These are phyloP conservation scores for Volucella bombylans DNA, from an alignment of 2,888 invertebrate species.

Conservation along the genomic window DNA sequence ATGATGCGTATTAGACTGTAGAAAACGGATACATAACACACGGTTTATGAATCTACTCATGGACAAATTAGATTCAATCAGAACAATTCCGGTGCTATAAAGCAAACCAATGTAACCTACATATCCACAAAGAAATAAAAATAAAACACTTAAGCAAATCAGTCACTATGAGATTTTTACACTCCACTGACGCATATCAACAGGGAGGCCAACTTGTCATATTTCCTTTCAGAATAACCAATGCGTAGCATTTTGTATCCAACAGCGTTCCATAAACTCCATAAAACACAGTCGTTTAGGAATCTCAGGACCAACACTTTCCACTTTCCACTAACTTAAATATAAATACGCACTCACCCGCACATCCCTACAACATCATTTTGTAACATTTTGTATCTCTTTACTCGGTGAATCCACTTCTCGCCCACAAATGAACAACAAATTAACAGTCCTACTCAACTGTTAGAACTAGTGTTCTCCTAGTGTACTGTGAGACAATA, in stretches of 20 bases:
- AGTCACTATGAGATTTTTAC: no score
- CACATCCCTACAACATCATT: background rate
- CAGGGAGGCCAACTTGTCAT: background rate
- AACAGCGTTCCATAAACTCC: conserved; percentile 8
- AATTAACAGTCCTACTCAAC: conserved; percentile 51
- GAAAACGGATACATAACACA: no score
- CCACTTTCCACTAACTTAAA: conserved; percentile 4
- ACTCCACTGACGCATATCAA: no score
- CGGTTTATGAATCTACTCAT: no score
- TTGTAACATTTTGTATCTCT: conserved; percentile 12
- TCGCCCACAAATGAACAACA: conserved; percentile 42
- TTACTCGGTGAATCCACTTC: conserved; percentile 25
- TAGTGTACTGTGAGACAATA: conserved; percentile 46
- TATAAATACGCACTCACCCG: background rate
- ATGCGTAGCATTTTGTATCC: background rate
- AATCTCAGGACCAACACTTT: conserved; percentile 17
- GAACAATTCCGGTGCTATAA: no score
- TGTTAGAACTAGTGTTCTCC: conserved; percentile 42
- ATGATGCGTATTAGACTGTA: no score
- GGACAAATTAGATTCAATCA: no score
- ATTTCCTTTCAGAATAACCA: conserved; percentile 17
- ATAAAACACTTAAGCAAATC: no score
- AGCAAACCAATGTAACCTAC: no score
- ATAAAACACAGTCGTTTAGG: conserved; percentile 51
- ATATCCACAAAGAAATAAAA: no score